Evolutionary conservation across 2,888 invertebrate genomes (phyloP).

Genomic region (Microdon myrmicae): DNA sequence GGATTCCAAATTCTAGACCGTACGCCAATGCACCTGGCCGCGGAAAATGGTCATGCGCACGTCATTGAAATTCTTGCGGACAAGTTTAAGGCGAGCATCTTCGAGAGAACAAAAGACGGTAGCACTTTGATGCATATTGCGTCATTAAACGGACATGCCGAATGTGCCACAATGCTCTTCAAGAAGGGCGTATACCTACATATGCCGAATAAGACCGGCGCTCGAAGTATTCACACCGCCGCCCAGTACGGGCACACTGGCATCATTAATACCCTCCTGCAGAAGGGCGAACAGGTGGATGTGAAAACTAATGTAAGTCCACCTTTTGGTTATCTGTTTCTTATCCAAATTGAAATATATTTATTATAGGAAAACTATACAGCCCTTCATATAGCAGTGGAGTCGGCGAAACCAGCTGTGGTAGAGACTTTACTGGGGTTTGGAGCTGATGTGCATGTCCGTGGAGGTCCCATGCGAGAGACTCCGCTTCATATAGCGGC

Average conservation of each 20-base stretch:
- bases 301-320: slow-evolving; percentile 87
- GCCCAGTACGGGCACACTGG: slow-evolving; percentile 97
- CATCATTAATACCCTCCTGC: slow-evolving; percentile 93
- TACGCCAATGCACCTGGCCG: slow-evolving; percentile 96
- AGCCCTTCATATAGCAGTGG: slow-evolving; percentile 96
- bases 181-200: slow-evolving; percentile 98
- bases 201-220: slow-evolving; percentile 98
- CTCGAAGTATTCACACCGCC: slow-evolving; percentile 97
- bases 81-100: slow-evolving; percentile 96
- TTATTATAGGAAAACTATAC: slow-evolving; percentile 90
- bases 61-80: slow-evolving; percentile 96
- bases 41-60: slow-evolving; percentile 95
- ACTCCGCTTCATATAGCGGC: slow-evolving; percentile 98
- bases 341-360: background rate
- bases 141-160: slow-evolving; percentile 95
- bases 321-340: background rate
- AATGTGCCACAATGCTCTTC: slow-evolving; percentile 97
- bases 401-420: slow-evolving; percentile 91
- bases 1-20: slow-evolving; percentile 73
- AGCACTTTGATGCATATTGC: slow-evolving; percentile 99
- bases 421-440: slow-evolving; percentile 95
- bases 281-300: slow-evolving; percentile 97
- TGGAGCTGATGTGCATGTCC: slow-evolving; percentile 96
- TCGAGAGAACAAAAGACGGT: slow-evolving; percentile 96
- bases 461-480: slow-evolving; percentile 88